Evolutionary conservation across 1,140 invertebrate species (phyloP), one percentile per base, ranked within the genome.

Genomic region (Sweltsa coloradensis): DNA sequence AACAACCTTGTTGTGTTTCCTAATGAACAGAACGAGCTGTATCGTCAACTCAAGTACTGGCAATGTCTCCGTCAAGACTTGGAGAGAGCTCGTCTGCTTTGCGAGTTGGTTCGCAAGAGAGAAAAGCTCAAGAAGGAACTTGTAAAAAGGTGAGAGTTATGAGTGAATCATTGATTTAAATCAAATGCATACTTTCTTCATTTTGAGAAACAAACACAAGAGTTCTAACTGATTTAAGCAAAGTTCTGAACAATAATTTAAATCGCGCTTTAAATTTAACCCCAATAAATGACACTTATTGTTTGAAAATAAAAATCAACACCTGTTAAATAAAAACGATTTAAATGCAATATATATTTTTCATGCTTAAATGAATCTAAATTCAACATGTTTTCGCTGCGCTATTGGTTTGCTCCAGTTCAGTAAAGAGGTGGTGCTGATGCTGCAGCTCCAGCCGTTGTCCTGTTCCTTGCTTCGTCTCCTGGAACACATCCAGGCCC

Each of bases 71-170:
- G 94, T 5, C 93, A 97, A 60, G 93, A 97, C 66, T 69, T 97
- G 34, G 95, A 98, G 66, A 75, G 90, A 50, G 92, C 90, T 3
- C 75, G 94, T 55, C 70, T 97, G 16, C 71, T 97, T 0, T 93
- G 94, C 60, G 94, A 97, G 66, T 67, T 97, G 45, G 90, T 97
- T 5, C 75, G 93, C 14, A 98, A 97, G 65, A 72, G 94, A 34
- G 94, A 97, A 67, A 94, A 94, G 63, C 66, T 92, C 2, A 98
- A 98, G 66, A 78, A 88, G 48, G 89, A 93, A 66, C 74, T 83
- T 54, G 84, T 90, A 6, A 83, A 83, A 69, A 75, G 81, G 71
- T 74, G 61, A 62, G 60, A n/a, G n/a, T n/a, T n/a, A n/a, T n/a
- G n/a, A n/a, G n/a, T n/a, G n/a, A n/a, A n/a, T n/a, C n/a, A n/a